phyloP scores from a whole-genome alignment of 2,113 vertebrate genomes.

The Notiomystis cincta region DNA sequence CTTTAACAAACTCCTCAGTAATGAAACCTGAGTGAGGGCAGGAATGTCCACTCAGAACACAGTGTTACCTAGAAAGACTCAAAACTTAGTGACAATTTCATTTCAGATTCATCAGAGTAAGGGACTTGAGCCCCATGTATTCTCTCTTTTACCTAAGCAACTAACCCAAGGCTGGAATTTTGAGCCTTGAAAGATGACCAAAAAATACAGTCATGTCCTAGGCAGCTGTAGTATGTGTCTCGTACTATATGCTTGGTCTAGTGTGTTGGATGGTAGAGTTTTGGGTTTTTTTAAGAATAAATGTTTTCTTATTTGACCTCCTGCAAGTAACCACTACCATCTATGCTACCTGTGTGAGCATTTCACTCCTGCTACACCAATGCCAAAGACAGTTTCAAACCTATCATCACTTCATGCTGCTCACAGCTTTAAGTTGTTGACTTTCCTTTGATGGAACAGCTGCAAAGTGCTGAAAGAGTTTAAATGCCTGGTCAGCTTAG shows the following conservation, averaged over 20 bases:
- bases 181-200: not conserved
- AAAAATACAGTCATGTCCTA: not conserved
- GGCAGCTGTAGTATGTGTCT: not conserved
- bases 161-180: not conserved
- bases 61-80: not conserved
- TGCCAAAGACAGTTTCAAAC: not conserved
- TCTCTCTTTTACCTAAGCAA: not conserved
- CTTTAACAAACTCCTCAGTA: not conserved
- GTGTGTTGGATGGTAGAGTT: not conserved
- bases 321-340: not conserved
- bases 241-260: not conserved
- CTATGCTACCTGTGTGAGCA: not conserved
- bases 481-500: not conserved
- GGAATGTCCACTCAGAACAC: not conserved
- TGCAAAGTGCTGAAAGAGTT: not conserved
- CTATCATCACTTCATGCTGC: not conserved
- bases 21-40: not conserved
- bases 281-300: not conserved
- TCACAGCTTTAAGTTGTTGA: not conserved
- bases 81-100: not conserved
- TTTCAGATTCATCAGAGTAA: not conserved
- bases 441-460: not conserved
- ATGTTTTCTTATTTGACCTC: not conserved
- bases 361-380: not conserved
- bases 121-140: not conserved